Conservation (phyloP, 2,888 invertebrate species). For the Monoplex corrugatus region DNA sequence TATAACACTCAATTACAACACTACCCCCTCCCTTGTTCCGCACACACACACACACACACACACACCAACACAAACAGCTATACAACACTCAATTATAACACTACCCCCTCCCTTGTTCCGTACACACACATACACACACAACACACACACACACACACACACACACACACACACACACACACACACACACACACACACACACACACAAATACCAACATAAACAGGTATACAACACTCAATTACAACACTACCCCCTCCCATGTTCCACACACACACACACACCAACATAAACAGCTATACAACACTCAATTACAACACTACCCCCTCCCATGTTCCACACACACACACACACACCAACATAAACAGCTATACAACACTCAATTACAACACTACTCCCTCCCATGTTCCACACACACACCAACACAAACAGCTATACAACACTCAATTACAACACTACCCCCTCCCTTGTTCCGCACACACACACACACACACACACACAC, state of each 20-base stretch:
- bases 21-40: neutral
- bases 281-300: neutral
- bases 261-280: neutral
- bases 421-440: neutral
- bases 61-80: neutral
- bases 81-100: too few species aligned
- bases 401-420: neutral
- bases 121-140: neutral
- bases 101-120: too few species aligned
- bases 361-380: neutral
- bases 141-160: constrained; percentile 11
- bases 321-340: too few species aligned
- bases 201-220: neutral
- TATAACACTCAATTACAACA: too few species aligned
- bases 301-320: too few species aligned
- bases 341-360: neutral
- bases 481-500: neutral
- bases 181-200: neutral
- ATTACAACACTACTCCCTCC: too few species aligned
- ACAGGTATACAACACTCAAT: too few species aligned
- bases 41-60: neutral
- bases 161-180: constrained; percentile 10
- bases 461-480: neutral
- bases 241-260: too few species aligned
- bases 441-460: too few species aligned